These are phyloP conservation scores for Cheiracanthium punctorium DNA, from an alignment of 2,888 invertebrate species.

Conservation along the genomic window DNA sequence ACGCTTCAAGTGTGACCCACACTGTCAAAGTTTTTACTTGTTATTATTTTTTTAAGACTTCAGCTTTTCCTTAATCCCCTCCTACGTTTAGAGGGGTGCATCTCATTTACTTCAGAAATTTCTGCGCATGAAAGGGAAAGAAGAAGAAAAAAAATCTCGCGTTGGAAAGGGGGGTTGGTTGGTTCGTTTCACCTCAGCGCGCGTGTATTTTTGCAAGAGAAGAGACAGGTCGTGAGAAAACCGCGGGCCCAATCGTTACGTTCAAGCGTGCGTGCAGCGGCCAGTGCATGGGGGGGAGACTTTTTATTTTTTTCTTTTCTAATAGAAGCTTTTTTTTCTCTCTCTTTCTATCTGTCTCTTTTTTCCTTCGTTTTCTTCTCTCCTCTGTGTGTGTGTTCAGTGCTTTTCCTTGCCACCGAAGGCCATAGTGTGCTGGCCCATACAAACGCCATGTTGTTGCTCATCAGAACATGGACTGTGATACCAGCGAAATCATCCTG, in stretches of 20 bases:
- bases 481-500: too few species aligned
- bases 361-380: conserved; percentile 14
- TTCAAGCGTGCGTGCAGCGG: conserved; percentile 58
- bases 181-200: not conserved
- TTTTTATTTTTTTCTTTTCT: too few species aligned
- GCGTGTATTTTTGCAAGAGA: conserved; percentile 1
- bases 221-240: conserved; percentile 53
- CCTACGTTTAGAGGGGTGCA: conserved; percentile 54
- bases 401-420: conserved; percentile 22
- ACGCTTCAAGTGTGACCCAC: too few species aligned
- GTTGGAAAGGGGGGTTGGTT: not conserved
- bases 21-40: too few species aligned
- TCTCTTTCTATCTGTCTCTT: conserved; percentile 5
- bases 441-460: not conserved
- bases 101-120: conserved; percentile 48
- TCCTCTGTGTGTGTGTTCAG: too few species aligned
- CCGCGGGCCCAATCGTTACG: conserved; percentile 41
- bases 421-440: not conserved
- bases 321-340: too few species aligned
- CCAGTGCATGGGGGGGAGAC: not conserved
- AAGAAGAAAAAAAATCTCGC: too few species aligned
- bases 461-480: too few species aligned
- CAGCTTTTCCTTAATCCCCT: conserved; percentile 24
- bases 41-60: not conserved
- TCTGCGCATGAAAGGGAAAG: not conserved